Evolutionary conservation across 2,113 vertebrate genomes (phyloP), one percentile per base, ranked within the genome.

Genomic region (Peromyscus californicus): DNA sequence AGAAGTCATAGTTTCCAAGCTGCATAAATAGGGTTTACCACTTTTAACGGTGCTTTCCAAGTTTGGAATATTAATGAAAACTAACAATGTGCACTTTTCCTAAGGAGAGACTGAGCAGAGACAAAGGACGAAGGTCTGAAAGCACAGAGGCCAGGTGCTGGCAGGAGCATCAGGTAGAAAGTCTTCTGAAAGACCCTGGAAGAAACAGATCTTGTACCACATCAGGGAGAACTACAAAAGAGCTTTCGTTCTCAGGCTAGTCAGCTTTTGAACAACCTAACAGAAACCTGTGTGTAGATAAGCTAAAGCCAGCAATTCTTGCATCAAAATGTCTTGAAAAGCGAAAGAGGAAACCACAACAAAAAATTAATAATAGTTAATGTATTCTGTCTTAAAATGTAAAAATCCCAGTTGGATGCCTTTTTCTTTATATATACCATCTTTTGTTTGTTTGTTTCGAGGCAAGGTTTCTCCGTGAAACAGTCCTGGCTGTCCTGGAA

Each of bases 11-110:
- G 75, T 87, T 87, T 15, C 10, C 29, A 93, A 54, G 57, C 78
- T 96, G 94, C 90, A 76, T 21, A 54, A 88, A 88, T n/a, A 48
- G 54, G 42, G 19, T 29, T 36, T n/a, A 13, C 36, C 54, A 15
- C 48, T 95, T 95, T 95, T 65, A 91, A 96, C 2, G 21, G n/a
- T 80, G 48, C 24, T 84, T 90, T 94, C 26, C 79, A 94, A 78
- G 54, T 83, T 54, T 89, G 70, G 33, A 82, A 6, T 78, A 89
- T 93, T 69, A 57, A 22, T 85, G 3, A 96, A 91, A 96, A 93
- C 33, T 85, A 89, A 93, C 90, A 21, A 10, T 83, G 33, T 78
- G 24, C 12, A 24, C 16, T 63, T 96, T 95, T 59, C 39, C 21
- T 63, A 57, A 86, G 51, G 33, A 93, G 11, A 39, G 39, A 95